Evolutionary conservation across 2,797 vertebrate genomes (phyloP).

Genomic region (Squalus acanthias): DNA sequence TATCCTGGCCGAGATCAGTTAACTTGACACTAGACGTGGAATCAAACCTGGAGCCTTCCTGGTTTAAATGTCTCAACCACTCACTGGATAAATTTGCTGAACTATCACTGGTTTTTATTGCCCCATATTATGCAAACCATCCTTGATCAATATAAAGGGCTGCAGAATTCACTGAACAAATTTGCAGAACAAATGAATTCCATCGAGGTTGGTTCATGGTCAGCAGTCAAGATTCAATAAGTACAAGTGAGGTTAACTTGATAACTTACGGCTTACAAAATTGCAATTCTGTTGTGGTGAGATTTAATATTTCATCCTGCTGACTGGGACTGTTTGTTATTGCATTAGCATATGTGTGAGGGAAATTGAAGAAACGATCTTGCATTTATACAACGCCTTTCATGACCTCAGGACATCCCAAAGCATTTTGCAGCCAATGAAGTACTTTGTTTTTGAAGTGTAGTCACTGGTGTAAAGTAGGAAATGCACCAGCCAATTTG

Average conservation of each 20-base stretch:
- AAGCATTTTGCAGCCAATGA: not conserved
- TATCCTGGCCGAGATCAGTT: not conserved
- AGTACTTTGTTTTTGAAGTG: not conserved
- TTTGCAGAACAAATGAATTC: not conserved
- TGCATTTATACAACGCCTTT: not conserved
- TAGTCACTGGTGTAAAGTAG: not conserved
- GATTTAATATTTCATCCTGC: not conserved
- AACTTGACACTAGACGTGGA: not conserved
- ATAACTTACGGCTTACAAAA: not conserved
- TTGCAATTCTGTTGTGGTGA: not conserved
- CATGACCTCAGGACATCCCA: not conserved
- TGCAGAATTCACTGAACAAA: not conserved
- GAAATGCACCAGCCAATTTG: not conserved
- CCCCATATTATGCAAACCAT: not conserved
- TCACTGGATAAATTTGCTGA: not conserved
- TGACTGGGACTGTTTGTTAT: not conserved
- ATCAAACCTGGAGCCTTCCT: not conserved
- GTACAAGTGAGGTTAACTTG: not conserved
- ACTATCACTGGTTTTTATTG: not conserved
- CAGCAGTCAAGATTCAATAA: not conserved
- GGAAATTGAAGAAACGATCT: not conserved
- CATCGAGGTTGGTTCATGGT: not conserved
- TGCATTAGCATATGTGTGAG: not conserved
- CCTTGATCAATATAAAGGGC: not conserved
- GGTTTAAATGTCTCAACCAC: not conserved